Evolutionary conservation across 2,797 vertebrate genomes (phyloP).

Genomic region (Leucoraja ocellata): DNA sequence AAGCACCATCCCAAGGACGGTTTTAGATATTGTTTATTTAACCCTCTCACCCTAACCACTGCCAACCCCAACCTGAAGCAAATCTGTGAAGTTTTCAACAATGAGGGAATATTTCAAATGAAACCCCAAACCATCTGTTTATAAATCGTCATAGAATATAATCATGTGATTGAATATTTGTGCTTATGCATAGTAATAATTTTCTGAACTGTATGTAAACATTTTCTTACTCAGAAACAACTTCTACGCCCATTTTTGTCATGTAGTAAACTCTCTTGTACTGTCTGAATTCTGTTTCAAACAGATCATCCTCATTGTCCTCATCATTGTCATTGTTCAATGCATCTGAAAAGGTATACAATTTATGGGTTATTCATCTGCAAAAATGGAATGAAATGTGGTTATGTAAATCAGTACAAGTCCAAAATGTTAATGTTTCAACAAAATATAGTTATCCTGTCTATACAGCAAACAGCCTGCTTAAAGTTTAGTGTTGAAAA

Average conservation of each 20-base stretch:
- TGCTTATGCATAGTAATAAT: background rate
- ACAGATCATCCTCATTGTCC: conserved; percentile 81
- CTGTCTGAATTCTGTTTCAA: conserved; percentile 93
- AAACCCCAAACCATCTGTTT: background rate
- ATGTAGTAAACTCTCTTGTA: conserved; percentile 97
- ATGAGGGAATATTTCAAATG: background rate
- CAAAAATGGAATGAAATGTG: background rate
- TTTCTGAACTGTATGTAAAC: too few relatives aligned
- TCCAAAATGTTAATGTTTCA: background rate
- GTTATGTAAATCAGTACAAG: background rate
- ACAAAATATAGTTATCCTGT: background rate
- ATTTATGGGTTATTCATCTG: background rate
- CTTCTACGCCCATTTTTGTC: conserved; percentile 90
- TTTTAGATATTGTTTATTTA: background rate
- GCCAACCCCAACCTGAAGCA: background rate
- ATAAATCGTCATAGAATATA: background rate
- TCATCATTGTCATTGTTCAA: conserved; percentile 79
- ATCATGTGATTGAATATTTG: background rate
- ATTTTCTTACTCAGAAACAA: conserved; percentile 86
- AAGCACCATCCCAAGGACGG: background rate
- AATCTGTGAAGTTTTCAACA: background rate
- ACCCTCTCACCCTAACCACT: too few relatives aligned
- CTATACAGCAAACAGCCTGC: background rate
- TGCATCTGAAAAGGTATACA: conserved; percentile 46
- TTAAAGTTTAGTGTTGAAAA: background rate